phyloP scores from a whole-genome alignment of 2,113 vertebrate genomes.

The Zapus hudsonius region DNA sequence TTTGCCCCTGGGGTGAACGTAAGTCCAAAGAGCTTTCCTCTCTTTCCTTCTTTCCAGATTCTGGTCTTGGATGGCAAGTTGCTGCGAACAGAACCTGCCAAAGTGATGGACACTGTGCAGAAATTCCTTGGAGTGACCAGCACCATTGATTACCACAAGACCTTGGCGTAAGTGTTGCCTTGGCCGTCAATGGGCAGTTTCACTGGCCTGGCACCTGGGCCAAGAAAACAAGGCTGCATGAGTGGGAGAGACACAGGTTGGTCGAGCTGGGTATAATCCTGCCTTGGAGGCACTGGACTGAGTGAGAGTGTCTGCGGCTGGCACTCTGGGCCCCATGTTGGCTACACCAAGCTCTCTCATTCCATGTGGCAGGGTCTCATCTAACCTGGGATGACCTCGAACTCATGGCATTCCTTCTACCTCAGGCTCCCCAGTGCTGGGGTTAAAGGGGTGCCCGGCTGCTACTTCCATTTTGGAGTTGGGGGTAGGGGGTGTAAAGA shows the following conservation, averaged over 20 bases:
- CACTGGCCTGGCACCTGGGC: not conserved
- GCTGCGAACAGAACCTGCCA: slow-evolving; percentile 95
- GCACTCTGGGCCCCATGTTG: not conserved
- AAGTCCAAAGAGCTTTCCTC: not conserved
- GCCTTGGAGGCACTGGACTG: not conserved
- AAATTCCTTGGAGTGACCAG: slow-evolving; percentile 93
- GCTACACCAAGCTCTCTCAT: not conserved
- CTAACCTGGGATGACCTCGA: too few relatives aligned
- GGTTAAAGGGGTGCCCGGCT: too few relatives aligned
- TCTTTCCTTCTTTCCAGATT: slow-evolving; percentile 85
- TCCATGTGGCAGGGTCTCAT: not conserved
- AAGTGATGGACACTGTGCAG: slow-evolving; percentile 97
- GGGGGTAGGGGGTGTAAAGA: not conserved
- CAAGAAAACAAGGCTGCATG: not conserved
- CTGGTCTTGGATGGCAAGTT: slow-evolving; percentile 96
- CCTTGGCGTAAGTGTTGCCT: slow-evolving; percentile 91
- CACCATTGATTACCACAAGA: slow-evolving; percentile 95
- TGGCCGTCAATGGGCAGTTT: accelerated
- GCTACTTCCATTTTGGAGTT: not conserved
- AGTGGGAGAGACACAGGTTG: not conserved
- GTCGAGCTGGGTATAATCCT: not conserved
- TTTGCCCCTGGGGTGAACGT: not conserved
- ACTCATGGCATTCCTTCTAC: too few relatives aligned
- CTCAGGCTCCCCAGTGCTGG: too few relatives aligned
- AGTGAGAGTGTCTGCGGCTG: not conserved